Conservation (phyloP, 1,140 invertebrate genomes). For the Nasonia vitripennis region DNA sequence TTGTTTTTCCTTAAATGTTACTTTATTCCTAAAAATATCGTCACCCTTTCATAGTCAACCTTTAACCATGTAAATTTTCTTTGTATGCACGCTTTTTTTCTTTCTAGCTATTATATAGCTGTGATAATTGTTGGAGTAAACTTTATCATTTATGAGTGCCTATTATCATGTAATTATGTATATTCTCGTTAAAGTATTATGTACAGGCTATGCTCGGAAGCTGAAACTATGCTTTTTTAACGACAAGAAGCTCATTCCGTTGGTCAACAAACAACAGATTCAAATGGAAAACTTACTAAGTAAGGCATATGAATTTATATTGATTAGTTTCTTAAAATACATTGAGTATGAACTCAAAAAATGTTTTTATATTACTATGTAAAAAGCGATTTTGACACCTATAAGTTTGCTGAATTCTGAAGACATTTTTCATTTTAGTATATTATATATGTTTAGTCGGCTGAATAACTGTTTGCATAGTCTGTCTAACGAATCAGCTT, state of each 20-base stretch:
- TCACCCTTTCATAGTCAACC: slow-evolving; percentile 62
- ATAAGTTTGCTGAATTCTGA: slow-evolving; percentile 20
- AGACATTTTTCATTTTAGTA: slow-evolving; percentile 22
- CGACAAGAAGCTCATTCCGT: slow-evolving; percentile 53
- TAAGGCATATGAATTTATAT: slow-evolving; percentile 51
- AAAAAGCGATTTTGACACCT: slow-evolving; percentile 18
- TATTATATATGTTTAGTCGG: not conserved
- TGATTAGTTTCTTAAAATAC: slow-evolving; percentile 41
- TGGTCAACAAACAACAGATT: slow-evolving; percentile 53
- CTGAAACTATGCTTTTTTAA: slow-evolving; percentile 63
- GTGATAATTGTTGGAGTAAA: slow-evolving; percentile 64
- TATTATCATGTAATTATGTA: slow-evolving; percentile 66
- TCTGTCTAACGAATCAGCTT: slow-evolving; percentile 25
- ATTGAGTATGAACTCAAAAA: slow-evolving; percentile 14
- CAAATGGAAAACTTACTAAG: slow-evolving; percentile 47
- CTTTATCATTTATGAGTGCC: slow-evolving; percentile 59
- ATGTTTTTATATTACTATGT: not conserved
- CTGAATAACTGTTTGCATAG: not conserved
- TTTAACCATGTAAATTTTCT: slow-evolving; percentile 70
- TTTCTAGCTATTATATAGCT: slow-evolving; percentile 71
- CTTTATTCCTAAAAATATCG: slow-evolving; percentile 66
- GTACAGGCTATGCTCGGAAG: slow-evolving; percentile 66
- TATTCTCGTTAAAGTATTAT: slow-evolving; percentile 66
- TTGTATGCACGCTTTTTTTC: slow-evolving; percentile 60
- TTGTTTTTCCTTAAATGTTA: slow-evolving; percentile 65